Evolutionary conservation across 2,888 invertebrate species (phyloP), one percentile per base, ranked within the genome.

Genomic region (Lumbricus terrestris): DNA sequence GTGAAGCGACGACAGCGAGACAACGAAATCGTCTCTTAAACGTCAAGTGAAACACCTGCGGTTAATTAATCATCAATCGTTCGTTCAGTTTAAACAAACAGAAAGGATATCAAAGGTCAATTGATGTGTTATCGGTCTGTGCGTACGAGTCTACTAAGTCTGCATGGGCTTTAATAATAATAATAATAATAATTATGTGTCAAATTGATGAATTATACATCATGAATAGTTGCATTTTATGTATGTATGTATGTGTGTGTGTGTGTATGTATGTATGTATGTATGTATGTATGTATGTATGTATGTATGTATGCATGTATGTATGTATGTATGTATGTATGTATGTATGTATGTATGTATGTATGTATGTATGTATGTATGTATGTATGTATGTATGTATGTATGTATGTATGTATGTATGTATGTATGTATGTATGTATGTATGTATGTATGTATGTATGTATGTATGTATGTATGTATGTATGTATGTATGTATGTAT

Each of bases 401-500:
- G 42, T 90, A 85, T 88, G 40, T 40, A 40, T 40, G 40, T 15
- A 40, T 40, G 40, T 15, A 40, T 40, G 33, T 69, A 82, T 82
- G 29, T 82, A 82, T 83, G 29, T 89, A 82, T 11, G 29, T 89
- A 82, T 89, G 38, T 83, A 82, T 83, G 38, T 89, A 82, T 89
- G 35, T 69, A 82, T 89, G 29, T 89, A 83, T 89, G 29, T 69
- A 89, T 89, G 38, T 69, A 89, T 89, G 38, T 89, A 89, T 89
- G 38, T 89, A 89, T 82, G 38, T 89, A 69, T 89, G 29, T 16
- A 89, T 89, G 29, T 89, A 89, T 89, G n/a, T 89, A 89, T 38
- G 88, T 42, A n/a, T 42, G 54, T 42, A 89, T 69, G 35, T 42
- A 47, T 89, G 54, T 89, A 89, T 42, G 35, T 37, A 18, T 42